Percentiles rank a stretch among this genome's conserved stretches.
phyloP scores from a whole-genome alignment of 2,797 vertebrate species.

The Acipenser ruthenus region DNA sequence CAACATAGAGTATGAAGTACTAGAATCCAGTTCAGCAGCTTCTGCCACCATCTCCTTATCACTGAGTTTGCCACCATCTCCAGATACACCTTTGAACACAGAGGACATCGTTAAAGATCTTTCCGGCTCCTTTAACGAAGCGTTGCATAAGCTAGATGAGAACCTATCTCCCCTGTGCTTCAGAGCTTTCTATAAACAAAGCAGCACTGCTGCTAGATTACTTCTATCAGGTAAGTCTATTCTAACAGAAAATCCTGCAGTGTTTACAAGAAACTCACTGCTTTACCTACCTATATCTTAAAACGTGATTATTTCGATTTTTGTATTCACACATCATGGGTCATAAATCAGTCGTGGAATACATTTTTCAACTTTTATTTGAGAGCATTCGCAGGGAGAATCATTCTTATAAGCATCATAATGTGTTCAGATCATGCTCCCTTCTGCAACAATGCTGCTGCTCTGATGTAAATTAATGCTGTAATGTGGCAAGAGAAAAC shows the following conservation, averaged over 20 bases:
- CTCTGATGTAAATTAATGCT: too few species aligned
- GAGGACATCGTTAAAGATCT: constrained; percentile 32
- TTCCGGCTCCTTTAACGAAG: constrained; percentile 41
- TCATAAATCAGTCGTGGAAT: too few species aligned
- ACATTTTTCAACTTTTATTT: too few species aligned
- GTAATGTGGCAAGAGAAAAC: too few species aligned
- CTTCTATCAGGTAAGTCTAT: constrained; percentile 57
- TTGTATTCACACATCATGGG: too few species aligned
- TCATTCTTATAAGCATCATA: too few species aligned
- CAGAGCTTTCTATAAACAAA: constrained; percentile 63
- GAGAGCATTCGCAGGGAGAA: too few species aligned
- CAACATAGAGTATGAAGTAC: constrained; percentile 48
- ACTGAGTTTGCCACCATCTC: constrained; percentile 32
- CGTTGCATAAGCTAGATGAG: constrained; percentile 42
- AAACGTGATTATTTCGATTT: too few species aligned
- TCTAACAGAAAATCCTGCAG: background rate
- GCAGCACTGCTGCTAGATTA: constrained; percentile 32
- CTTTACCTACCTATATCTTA: too few species aligned
- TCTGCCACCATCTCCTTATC: constrained; percentile 50
- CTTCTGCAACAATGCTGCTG: too few species aligned
- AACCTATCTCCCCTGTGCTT: constrained; percentile 54
- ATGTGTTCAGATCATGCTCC: too few species aligned
- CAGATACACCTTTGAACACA: constrained; percentile 21
- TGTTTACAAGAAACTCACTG: background rate
- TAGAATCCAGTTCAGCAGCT: constrained; percentile 47